Evolutionary conservation across 1,140 invertebrate species (phyloP).

Genomic region (Neodiprion fabricii): DNA sequence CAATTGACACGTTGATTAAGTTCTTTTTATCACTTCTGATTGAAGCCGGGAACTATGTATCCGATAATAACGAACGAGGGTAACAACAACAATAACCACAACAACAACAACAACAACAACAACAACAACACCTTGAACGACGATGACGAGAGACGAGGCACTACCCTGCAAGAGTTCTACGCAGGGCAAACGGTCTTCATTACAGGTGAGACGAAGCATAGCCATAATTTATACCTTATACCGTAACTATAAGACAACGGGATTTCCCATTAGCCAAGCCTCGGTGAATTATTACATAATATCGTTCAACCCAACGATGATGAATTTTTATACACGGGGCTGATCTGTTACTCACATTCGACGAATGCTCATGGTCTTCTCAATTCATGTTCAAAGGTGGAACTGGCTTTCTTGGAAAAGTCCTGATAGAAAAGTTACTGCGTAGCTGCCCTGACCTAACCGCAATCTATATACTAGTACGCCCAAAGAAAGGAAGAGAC

Average conservation of each 20-base stretch:
- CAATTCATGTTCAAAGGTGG: slow-evolving; percentile 67
- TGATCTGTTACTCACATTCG: too few species aligned
- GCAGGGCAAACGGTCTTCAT: slow-evolving; percentile 46
- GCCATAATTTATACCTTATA: neutral
- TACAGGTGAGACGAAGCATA: slow-evolving; percentile 42
- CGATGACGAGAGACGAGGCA: slow-evolving; percentile 31
- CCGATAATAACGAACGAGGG: slow-evolving; percentile 34
- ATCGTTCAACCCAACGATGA: too few species aligned
- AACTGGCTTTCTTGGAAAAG: slow-evolving; percentile 89
- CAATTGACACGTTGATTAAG: too few species aligned
- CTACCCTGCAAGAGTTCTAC: slow-evolving; percentile 49
- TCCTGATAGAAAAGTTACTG: slow-evolving; percentile 87
- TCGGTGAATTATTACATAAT: too few species aligned
- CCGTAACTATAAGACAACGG: too few species aligned
- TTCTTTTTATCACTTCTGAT: neutral
- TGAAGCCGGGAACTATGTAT: slow-evolving; percentile 2
- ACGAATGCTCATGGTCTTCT: too few species aligned
- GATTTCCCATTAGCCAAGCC: too few species aligned
- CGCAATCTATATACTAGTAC: slow-evolving; percentile 80
- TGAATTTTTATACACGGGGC: too few species aligned
- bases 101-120: slow-evolving; percentile 35
- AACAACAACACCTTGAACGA: slow-evolving; percentile 30
- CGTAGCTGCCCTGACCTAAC: slow-evolving; percentile 75
- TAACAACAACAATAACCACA: slow-evolving; percentile 35
- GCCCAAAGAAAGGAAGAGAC: slow-evolving; percentile 79